Evolutionary conservation across 2,113 vertebrate genomes (phyloP).

Genomic region (Megaleporinus macrocephalus): DNA sequence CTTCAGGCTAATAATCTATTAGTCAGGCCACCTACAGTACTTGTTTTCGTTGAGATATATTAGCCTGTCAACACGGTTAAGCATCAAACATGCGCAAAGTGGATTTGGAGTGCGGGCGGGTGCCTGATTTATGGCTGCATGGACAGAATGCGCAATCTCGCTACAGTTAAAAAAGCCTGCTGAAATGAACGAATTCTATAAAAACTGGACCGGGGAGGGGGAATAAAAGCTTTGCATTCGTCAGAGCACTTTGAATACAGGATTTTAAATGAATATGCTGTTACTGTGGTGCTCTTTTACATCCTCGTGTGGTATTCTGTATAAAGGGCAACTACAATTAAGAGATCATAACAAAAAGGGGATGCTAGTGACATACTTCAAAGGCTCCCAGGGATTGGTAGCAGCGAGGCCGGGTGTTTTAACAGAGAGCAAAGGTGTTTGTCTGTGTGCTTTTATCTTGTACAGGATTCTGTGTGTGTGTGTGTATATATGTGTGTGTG

Average conservation of each 20-base stretch:
- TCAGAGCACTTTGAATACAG: background rate
- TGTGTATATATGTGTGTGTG: constrained; percentile 24
- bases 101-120: background rate
- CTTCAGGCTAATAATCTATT: constrained; percentile 53
- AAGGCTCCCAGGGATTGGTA: constrained; percentile 21
- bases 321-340: background rate
- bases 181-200: background rate
- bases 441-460: constrained; percentile 31
- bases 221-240: background rate
- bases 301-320: background rate
- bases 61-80: background rate
- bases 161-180: background rate
- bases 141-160: background rate
- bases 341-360: constrained; percentile 28
- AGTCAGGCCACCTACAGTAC: constrained; percentile 6
- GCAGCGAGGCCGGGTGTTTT: constrained; percentile 23
- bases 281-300: background rate
- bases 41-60: constrained; percentile 12
- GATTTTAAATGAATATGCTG: constrained; percentile 5
- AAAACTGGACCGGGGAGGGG: background rate
- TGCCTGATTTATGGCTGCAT: background rate
- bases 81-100: background rate
- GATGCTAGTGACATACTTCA: constrained; percentile 30
- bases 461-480: constrained; percentile 27
- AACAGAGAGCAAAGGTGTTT: constrained; percentile 33